Evolutionary conservation across 1,140 invertebrate species (phyloP), one percentile per base, ranked within the genome.

Genomic region (Oscheius sp.): DNA sequence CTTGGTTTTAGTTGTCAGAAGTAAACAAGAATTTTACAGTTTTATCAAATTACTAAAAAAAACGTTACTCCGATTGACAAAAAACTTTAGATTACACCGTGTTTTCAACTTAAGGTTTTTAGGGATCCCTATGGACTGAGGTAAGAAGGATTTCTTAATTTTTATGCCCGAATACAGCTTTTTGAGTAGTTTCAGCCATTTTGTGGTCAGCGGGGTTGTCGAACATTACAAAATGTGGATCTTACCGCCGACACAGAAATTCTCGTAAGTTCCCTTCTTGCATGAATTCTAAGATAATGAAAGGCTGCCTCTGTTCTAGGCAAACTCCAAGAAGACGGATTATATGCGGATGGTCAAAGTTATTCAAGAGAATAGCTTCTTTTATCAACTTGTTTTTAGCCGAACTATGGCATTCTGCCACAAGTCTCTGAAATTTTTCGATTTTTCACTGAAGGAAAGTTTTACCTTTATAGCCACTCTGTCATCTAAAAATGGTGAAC

Each of bases 281-380:
- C 96, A 99, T 98, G 7, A 97, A 87, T 85, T 99, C 95, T 87
- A 98, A 90, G 20, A 99, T 91, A 49, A 98, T 90, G 77, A 93
- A 93, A 77, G 93, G 91, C 13, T 93, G 91, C 28, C 77, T 70
- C 3, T 58, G 13, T 81, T 97, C 93, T 1, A 95, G 88, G 84
- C 94, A 97, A 1, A 98, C 92, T 0, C 95, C 95, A 2, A 97
- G 87, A 3, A 98, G 87, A 78, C 92, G 89, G 3, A 98, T 86
- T 36, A 98, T 97, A 83, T 98, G 93, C 42, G 94, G 91, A 84
- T 98, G 95, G 79, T 93, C 91, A 82, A 99, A 98, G 79, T 95
- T 93, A 71, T 86, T 94, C 95, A 98, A 97, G 36, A 97, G 83
- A 79, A 93, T 90, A 0, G 95, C 95, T 86, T 99, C 95, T 87